These are phyloP conservation scores for Sminthopsis crassicaudata DNA, from an alignment of 2,113 vertebrate species.

Conservation along the genomic window DNA sequence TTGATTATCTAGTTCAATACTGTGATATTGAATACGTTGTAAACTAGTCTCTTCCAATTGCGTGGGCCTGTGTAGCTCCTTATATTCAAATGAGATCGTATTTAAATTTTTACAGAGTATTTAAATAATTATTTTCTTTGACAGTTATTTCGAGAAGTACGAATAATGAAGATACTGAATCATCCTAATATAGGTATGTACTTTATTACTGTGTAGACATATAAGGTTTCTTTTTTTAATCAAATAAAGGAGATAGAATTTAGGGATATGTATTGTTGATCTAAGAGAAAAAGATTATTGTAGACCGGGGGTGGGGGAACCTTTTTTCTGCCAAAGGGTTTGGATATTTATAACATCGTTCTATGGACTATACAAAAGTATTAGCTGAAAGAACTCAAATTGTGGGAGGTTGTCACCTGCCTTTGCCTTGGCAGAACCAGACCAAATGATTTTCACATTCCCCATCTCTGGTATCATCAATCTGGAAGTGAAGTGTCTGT, in stretches of 20 bases:
- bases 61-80: neutral
- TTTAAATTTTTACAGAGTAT: slow-evolving; percentile 43
- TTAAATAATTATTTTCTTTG: slow-evolving; percentile 75
- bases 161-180: slow-evolving; percentile 99
- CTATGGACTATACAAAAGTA: too few relatives aligned
- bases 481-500: neutral
- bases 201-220: neutral
- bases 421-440: too few relatives aligned
- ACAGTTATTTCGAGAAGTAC: slow-evolving; percentile 98
- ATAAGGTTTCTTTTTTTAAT: neutral
- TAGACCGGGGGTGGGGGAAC: too few relatives aligned
- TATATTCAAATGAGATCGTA: neutral
- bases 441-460: too few relatives aligned
- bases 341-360: too few relatives aligned
- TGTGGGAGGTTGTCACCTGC: too few relatives aligned
- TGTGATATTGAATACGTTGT: neutral
- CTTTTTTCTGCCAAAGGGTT: too few relatives aligned
- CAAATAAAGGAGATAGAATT: slow-evolving; percentile 1
- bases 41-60: slow-evolving; percentile 21
- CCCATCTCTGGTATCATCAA: neutral
- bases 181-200: slow-evolving; percentile 97
- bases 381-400: too few relatives aligned
- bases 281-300: slow-evolving; percentile 16
- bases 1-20: neutral
- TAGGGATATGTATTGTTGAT: slow-evolving; percentile 13